Evolutionary conservation across 2,888 invertebrate genomes (phyloP), one percentile per base, ranked within the genome.

Genomic region (Xestobium rufovillosum): DNA sequence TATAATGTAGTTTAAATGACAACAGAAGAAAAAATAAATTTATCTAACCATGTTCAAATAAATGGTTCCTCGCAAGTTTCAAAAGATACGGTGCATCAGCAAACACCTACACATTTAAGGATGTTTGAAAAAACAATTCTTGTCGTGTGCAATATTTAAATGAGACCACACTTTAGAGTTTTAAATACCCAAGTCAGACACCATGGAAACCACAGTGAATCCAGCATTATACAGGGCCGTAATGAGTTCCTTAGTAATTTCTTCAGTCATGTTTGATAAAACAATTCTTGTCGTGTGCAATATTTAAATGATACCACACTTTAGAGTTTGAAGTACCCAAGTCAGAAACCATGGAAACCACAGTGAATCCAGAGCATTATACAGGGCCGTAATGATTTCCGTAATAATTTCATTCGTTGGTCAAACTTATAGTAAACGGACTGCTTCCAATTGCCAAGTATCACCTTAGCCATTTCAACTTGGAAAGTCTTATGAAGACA

Each of bases 291-390:
- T 19, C n/a, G n/a, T 19, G 23, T 19, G 6, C 23, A 19, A 19
- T n/a, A 19, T 19, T 19, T 19, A 19, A 8, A 8, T 19, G 6
- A n/a, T 6, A 19, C 23, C 23, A 19, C 6, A 19, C 6, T 6
- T n/a, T n/a, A 8, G 23, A 8, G n/a, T 19, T 19, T n/a, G 6
- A 6, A 19, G 23, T 19, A 19, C 23, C 23, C 23, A 19, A 8
- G n/a, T 19, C 23, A n/a, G 23, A 19, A 8, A 8, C 23, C 23
- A 6, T n/a, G 6, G n/a, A 19, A 6, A 6, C 23, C 6, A 19
- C 23, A 19, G n/a, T n/a, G n/a, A 19, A 19, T 8, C 23, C 23
- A 19, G n/a, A n/a, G 23, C 23, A 19, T 19, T 19, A n/a, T 19
- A 19, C 6, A 19, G 23, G n/a, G 6, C 6, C n/a, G 23, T 8